Conservation (phyloP, 2,888 invertebrate genomes). For the Tryphoninae sp. region DNA sequence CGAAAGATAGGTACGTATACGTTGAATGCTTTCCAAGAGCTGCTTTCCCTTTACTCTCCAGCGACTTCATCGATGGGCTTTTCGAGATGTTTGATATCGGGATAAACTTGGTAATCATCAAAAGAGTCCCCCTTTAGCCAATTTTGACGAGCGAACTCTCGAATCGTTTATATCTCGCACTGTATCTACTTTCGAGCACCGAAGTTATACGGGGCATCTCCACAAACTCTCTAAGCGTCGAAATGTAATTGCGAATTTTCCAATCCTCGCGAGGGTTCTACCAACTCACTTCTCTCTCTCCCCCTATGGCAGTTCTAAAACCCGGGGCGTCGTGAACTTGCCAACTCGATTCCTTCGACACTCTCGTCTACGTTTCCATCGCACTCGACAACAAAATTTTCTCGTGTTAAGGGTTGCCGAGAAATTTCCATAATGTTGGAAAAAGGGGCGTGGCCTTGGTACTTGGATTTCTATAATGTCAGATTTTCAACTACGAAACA, state of each 20-base stretch:
- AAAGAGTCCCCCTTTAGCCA: constrained; percentile 37
- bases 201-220: constrained; percentile 1
- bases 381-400: constrained; percentile 6
- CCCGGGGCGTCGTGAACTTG: constrained; percentile 6
- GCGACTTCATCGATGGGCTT: constrained; percentile 47
- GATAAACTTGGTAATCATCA: constrained; percentile 59
- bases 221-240: constrained; percentile 6
- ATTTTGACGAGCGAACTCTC: neutral
- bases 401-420: constrained; percentile 1
- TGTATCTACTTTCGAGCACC: constrained; percentile 18
- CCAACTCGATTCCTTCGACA: constrained; percentile 11
- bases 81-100: constrained; percentile 56
- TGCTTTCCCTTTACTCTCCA: neutral
- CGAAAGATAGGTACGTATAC: no score
- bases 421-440: constrained; percentile 17
- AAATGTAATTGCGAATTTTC: constrained; percentile 49
- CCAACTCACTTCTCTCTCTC: neutral
- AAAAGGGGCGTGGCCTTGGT: no score
- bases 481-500: no score
- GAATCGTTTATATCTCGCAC: constrained; percentile 25
- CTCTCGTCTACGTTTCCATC: constrained; percentile 20
- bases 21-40: no score
- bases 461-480: no score
- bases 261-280: constrained; percentile 9
- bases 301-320: neutral